Percentiles rank a stretch among this genome's conserved stretches.
Conservation (phyloP, 2,113 vertebrate species). For the Cinclus mexicanus region DNA sequence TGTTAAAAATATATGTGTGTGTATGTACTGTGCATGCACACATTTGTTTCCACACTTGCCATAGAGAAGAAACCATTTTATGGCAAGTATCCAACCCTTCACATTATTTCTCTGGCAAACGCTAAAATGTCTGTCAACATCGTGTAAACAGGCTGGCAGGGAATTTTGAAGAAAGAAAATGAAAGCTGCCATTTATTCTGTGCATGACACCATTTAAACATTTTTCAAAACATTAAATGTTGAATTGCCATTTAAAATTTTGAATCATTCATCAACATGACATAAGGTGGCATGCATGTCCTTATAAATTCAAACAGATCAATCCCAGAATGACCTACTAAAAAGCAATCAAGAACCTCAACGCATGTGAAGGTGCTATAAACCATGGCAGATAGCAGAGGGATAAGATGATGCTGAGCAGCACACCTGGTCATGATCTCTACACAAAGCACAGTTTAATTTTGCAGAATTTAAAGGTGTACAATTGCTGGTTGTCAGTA, state of each 20-base stretch:
- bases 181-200: constrained; percentile 66
- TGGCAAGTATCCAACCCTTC: constrained; percentile 52
- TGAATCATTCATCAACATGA: constrained; percentile 46
- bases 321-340: constrained; percentile 46
- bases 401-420: not conserved
- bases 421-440: not conserved
- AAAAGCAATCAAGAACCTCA: constrained; percentile 52
- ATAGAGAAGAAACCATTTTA: constrained; percentile 53
- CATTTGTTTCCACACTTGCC: constrained; percentile 47
- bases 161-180: constrained; percentile 65
- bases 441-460: not conserved
- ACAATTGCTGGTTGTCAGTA: not conserved
- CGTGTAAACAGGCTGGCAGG: constrained; percentile 40
- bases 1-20: constrained; percentile 40
- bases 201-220: constrained; percentile 57
- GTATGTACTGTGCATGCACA: constrained; percentile 26
- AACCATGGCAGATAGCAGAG: not conserved
- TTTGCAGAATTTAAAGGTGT: not conserved
- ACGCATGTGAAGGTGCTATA: constrained; percentile 27
- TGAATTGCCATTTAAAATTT: constrained; percentile 61
- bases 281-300: constrained; percentile 29
- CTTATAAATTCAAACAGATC: constrained; percentile 57
- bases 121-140: constrained; percentile 64
- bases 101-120: constrained; percentile 68
- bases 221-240: constrained; percentile 58